Evolutionary conservation across 2,797 vertebrate species (phyloP).

Genomic region (Phrynocephalus vlangalii): DNA sequence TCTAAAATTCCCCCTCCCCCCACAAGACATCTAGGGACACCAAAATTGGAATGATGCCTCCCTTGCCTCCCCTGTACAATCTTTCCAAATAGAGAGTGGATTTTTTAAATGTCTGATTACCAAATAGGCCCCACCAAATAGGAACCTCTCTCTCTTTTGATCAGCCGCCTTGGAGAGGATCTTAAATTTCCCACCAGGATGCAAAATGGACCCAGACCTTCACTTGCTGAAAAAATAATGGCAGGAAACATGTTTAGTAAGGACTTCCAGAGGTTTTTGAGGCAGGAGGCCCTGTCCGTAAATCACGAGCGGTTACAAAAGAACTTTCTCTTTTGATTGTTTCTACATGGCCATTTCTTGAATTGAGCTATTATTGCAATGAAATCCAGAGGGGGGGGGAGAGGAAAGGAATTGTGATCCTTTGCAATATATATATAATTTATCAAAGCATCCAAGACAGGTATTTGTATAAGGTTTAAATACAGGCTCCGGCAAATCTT

Average conservation of each 20-base stretch:
- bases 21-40: no score
- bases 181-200: not conserved
- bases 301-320: not conserved
- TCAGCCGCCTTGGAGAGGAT: not conserved
- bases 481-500: not conserved
- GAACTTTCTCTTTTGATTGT: not conserved
- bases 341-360: not conserved
- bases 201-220: not conserved
- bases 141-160: not conserved
- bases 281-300: not conserved
- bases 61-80: no score
- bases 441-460: slow-evolving; percentile 1
- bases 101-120: no score
- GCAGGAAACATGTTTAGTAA: not conserved
- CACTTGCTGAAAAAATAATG: not conserved
- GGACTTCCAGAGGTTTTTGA: not conserved
- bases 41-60: no score
- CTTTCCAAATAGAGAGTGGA: no score
- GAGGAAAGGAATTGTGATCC: not conserved
- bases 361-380: not conserved
- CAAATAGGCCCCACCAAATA: no score
- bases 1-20: no score
- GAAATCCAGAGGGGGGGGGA: not conserved
- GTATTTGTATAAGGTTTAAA: not conserved
- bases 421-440: slow-evolving; percentile 22